phyloP scores from a whole-genome alignment of 2,797 vertebrate genomes.

The Remorina albescens region DNA sequence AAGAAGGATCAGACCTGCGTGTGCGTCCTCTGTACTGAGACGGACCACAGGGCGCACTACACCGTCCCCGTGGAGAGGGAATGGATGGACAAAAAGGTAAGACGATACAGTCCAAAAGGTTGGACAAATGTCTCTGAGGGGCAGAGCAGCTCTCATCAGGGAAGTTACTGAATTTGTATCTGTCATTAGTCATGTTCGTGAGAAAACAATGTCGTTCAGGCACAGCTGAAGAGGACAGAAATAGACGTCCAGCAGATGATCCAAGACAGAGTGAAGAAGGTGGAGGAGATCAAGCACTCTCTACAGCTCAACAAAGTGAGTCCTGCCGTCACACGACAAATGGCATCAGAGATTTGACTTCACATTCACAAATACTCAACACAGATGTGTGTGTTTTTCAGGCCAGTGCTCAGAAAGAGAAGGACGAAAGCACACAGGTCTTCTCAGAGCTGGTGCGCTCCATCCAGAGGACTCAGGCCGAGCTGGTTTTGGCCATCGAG shows the following conservation, averaged over 20 bases:
- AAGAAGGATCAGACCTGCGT: constrained; percentile 87
- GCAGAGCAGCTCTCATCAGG: neutral
- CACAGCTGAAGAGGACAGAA: constrained; percentile 81
- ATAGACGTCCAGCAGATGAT: constrained; percentile 87
- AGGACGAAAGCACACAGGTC: constrained; percentile 80
- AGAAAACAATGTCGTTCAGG: constrained; percentile 63
- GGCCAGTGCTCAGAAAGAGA: constrained; percentile 80
- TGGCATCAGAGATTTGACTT: too few relatives aligned
- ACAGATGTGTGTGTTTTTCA: constrained; percentile 16
- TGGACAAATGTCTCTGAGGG: neutral
- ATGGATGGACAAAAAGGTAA: constrained; percentile 85
- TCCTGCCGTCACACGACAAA: neutral
- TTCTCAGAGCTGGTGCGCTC: constrained; percentile 81
- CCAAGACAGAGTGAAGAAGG: constrained; percentile 81
- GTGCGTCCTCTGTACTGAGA: constrained; percentile 87
- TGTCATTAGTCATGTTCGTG: constrained; percentile 4
- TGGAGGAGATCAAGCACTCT: constrained; percentile 82
- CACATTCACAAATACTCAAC: neutral
- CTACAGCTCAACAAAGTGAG: constrained; percentile 84
- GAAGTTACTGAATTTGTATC: neutral
- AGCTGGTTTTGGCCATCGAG: constrained; percentile 77
- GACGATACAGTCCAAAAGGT: neutral
- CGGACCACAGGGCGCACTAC: constrained; percentile 86
- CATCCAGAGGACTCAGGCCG: constrained; percentile 81
- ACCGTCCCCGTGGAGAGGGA: constrained; percentile 86